Conservation (phyloP, 2,888 invertebrate species). For the Eucera pruinosa region DNA sequence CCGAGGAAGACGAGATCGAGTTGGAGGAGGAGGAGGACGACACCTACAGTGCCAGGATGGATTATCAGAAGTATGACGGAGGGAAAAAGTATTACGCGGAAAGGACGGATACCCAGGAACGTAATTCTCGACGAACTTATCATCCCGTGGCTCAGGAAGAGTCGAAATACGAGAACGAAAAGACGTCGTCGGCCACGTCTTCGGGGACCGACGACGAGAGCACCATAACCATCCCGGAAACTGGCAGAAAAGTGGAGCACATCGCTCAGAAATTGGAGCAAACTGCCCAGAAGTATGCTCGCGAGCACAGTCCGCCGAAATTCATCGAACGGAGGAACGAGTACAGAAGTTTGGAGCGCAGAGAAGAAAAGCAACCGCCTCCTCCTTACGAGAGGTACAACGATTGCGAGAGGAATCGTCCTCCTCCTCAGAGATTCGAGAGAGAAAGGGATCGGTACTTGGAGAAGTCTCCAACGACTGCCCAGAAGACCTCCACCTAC, state of each 20-base stretch:
- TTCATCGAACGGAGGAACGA: conserved; percentile 78
- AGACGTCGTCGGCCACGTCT: conserved; percentile 75
- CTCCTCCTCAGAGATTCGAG: conserved; percentile 54
- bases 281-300: conserved; percentile 82
- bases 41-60: conserved; percentile 69
- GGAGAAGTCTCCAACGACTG: conserved; percentile 60
- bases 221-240: conserved; percentile 81
- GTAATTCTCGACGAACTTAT: conserved; percentile 39
- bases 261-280: conserved; percentile 83
- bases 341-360: conserved; percentile 69
- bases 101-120: conserved; percentile 62
- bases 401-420: conserved; percentile 59
- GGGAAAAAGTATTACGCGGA: conserved; percentile 77
- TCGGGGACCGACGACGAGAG: conserved; percentile 81
- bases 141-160: conserved; percentile 58
- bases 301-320: conserved; percentile 82
- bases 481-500: conserved; percentile 67
- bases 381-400: conserved; percentile 74
- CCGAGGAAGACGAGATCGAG: conserved; percentile 79
- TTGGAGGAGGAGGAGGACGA: conserved; percentile 79
- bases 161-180: conserved; percentile 78
- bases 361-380: conserved; percentile 62
- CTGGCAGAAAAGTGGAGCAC: conserved; percentile 82
- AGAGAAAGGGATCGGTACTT: conserved; percentile 69
- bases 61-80: conserved; percentile 74